phyloP scores from a whole-genome alignment of 1,140 invertebrate species.

The Araneus ventricosus region DNA sequence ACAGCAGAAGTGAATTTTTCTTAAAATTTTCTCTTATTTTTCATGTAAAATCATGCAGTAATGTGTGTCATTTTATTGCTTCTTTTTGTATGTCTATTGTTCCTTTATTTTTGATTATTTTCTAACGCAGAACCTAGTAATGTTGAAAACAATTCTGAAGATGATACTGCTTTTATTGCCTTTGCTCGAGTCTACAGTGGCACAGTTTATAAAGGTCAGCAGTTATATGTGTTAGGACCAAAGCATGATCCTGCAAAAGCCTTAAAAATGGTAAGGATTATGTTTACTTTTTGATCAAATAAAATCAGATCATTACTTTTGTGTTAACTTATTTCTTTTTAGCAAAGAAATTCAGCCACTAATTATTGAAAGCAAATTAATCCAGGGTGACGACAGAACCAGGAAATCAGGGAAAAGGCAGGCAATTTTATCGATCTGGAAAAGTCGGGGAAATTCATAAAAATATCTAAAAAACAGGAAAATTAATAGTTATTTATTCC shows the following conservation, averaged over 20 bases:
- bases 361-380: too few species aligned
- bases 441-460: too few species aligned
- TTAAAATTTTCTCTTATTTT: too few species aligned
- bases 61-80: background rate
- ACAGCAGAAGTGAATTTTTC: too few species aligned
- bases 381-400: too few species aligned
- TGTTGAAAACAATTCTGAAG: conserved; percentile 76
- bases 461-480: too few species aligned
- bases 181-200: conserved; percentile 97
- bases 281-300: background rate
- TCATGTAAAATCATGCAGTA: background rate
- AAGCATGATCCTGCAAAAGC: conserved; percentile 90
- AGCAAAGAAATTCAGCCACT: too few species aligned
- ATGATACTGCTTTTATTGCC: conserved; percentile 90
- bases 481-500: too few species aligned
- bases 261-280: conserved; percentile 69
- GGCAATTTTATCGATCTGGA: too few species aligned
- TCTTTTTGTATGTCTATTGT: background rate
- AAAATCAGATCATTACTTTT: background rate
- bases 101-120: conserved; percentile 1
- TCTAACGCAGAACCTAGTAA: background rate
- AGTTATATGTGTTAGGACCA: conserved; percentile 91
- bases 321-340: background rate
- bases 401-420: too few species aligned
- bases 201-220: conserved; percentile 87